Conservation (phyloP, 2,888 invertebrate species). For the Aporophyla lueneburgensis region DNA sequence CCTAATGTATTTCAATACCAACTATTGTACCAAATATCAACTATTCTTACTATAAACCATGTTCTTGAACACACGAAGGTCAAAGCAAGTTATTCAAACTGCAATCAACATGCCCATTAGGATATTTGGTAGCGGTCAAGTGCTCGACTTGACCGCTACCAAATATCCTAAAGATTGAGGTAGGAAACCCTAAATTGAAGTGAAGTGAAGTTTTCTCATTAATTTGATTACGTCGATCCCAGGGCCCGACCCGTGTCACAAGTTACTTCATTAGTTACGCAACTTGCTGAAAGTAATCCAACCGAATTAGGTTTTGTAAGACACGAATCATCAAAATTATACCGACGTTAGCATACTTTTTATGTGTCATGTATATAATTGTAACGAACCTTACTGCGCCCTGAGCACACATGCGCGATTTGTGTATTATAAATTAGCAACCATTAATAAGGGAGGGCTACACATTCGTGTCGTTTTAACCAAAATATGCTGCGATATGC, state of each 20-base stretch:
- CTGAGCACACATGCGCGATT: conserved; percentile 24
- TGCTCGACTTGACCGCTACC: conserved; percentile 84
- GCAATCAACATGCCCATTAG: conserved; percentile 78
- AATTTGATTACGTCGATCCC: conserved; percentile 91
- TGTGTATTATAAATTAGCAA: conserved; percentile 61
- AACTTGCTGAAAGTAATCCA: conserved; percentile 89
- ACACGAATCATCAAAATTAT: conserved; percentile 86
- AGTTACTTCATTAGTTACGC: conserved; percentile 90
- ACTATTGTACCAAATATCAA: neutral
- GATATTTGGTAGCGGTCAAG: conserved; percentile 73
- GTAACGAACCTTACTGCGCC: conserved; percentile 22
- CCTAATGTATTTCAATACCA: conserved; percentile 2
- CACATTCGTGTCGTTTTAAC: conserved; percentile 61
- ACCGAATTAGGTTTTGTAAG: conserved; percentile 87
- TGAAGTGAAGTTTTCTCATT: conserved; percentile 91
- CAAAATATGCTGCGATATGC: conserved; percentile 83
- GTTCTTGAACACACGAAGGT: conserved; percentile 30
- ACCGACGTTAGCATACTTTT: conserved; percentile 63
- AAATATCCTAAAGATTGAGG: conserved; percentile 88
- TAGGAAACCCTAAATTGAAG: conserved; percentile 89
- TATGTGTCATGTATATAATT: conserved; percentile 32
- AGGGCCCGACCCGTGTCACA: conserved; percentile 89
- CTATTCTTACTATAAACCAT: conserved; percentile 16
- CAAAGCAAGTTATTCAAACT: conserved; percentile 55
- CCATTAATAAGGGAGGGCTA: conserved; percentile 57